phyloP scores from a whole-genome alignment of 64 coral and sea anemone genomes.

The Montipora sp. region DNA sequence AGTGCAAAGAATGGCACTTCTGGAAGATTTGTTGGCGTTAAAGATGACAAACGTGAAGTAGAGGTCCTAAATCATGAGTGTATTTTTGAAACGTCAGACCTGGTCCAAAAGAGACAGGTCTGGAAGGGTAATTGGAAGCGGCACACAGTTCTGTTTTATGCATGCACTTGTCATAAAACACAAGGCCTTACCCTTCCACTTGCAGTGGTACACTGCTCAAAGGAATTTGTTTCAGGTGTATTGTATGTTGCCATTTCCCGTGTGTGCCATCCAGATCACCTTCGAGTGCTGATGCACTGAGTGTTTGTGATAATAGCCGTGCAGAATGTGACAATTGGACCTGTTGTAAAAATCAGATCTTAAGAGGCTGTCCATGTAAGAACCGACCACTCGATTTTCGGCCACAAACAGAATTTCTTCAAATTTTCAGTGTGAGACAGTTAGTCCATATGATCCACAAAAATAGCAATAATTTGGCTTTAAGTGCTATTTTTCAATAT shows the following conservation, averaged over 20 bases:
- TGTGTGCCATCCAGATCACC: neutral
- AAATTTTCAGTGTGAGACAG: neutral
- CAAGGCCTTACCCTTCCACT: neutral
- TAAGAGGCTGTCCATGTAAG: slow-evolving; percentile 46
- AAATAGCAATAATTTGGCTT: no score
- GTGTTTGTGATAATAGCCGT: no score
- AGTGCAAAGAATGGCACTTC: neutral
- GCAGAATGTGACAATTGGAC: no score
- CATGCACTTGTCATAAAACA: slow-evolving; percentile 5
- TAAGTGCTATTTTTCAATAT: no score
- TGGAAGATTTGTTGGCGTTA: neutral
- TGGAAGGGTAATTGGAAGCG: neutral
- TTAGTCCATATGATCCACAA: no score
- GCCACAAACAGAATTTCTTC: slow-evolving; percentile 39
- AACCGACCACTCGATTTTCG: slow-evolving; percentile 37
- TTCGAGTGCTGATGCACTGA: no score
- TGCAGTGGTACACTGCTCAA: neutral
- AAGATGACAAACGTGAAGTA: neutral
- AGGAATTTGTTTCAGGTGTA: slow-evolving; percentile 17
- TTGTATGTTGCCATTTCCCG: slow-evolving; percentile 20
- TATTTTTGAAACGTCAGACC: neutral
- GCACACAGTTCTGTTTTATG: neutral
- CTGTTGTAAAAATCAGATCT: neutral
- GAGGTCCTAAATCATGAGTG: neutral
- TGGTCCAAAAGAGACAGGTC: neutral